A percentile compares a stretch with the other conserved stretches of the same genome.
phyloP scores from a whole-genome alignment of 2,113 vertebrate genomes.

The Antechinus stuartii region DNA sequence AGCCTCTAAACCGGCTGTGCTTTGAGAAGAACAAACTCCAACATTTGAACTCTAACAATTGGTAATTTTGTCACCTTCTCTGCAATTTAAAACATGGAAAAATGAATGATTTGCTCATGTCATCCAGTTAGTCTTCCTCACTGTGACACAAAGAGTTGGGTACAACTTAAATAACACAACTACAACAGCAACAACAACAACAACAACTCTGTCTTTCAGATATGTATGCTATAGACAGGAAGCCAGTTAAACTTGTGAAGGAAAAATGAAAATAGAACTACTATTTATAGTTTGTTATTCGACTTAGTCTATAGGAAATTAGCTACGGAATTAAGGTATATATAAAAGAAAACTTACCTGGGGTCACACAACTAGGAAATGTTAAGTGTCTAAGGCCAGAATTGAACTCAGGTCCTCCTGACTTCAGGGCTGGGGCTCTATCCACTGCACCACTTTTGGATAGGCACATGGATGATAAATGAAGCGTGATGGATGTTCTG shows the following conservation, averaged over 20 bases:
- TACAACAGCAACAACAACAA: too few species aligned
- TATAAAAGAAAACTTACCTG: neutral
- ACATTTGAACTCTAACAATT: too few species aligned
- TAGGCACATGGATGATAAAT: neutral
- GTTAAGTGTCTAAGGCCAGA: too few species aligned
- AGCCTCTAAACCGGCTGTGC: too few species aligned
- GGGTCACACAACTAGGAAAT: too few species aligned
- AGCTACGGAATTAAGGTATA: neutral
- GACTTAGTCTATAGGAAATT: neutral
- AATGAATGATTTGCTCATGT: neutral
- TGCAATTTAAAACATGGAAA: neutral
- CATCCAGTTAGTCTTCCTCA: neutral
- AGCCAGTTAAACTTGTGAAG: neutral
- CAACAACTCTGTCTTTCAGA: neutral
- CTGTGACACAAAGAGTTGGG: neutral
- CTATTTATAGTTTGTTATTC: neutral
- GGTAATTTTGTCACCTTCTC: neutral
- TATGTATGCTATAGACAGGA: neutral
- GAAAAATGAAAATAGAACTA: neutral
- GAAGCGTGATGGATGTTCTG: neutral
- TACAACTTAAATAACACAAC: neutral
- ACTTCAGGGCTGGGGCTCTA: too few species aligned
- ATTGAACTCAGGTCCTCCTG: too few species aligned
- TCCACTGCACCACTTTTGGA: neutral
- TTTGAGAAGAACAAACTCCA: too few species aligned